Conservation (phyloP, 2,797 vertebrate species). For the Melanotaenia pygmaea region DNA sequence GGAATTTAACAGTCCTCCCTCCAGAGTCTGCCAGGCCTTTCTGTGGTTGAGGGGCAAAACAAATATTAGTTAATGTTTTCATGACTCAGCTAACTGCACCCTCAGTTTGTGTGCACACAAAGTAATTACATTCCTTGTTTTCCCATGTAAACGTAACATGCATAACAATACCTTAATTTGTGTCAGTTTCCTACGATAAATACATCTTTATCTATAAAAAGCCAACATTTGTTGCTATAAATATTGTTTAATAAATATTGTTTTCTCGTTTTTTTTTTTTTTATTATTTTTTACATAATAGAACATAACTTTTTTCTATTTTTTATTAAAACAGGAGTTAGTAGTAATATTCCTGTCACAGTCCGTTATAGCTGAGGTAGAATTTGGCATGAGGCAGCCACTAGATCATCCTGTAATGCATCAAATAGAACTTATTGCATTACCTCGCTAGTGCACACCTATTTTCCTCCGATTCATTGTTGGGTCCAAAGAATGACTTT, state of each 20-base stretch:
- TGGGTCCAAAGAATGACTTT: slow-evolving; percentile 29
- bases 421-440: slow-evolving; percentile 14
- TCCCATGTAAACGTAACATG: no score
- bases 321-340: slow-evolving; percentile 6
- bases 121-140: no score
- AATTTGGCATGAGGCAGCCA: slow-evolving; percentile 10
- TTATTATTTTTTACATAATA: not conserved
- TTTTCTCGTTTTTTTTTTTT: not conserved
- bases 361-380: not conserved
- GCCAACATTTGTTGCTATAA: not conserved
- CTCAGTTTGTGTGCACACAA: no score
- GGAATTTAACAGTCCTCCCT: no score
- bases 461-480: slow-evolving; percentile 10
- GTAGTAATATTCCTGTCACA: slow-evolving; percentile 1
- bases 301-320: not conserved
- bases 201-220: no score
- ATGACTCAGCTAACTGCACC: no score
- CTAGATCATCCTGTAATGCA: slow-evolving; percentile 1
- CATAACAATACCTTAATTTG: no score
- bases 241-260: not conserved
- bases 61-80: no score
- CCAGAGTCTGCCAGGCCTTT: no score
- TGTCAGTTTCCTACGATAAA: not conserved
- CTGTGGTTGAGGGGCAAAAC: no score
- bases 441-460: slow-evolving; percentile 3